These are phyloP conservation scores for Saccostrea cuccullata DNA, from an alignment of 1,140 invertebrate genomes.

Conservation along the genomic window DNA sequence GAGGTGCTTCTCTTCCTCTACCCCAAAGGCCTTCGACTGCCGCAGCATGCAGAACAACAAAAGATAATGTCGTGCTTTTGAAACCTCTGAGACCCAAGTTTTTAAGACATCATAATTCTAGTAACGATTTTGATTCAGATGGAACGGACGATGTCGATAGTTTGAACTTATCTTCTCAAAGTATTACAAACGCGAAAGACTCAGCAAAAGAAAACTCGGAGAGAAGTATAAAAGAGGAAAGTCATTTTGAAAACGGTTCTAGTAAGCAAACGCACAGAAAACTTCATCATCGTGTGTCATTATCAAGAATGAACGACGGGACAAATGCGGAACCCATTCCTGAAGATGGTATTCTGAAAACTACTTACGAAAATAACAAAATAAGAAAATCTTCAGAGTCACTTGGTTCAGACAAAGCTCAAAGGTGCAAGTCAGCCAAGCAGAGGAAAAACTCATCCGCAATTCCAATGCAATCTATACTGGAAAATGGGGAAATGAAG, in stretches of 20 bases:
- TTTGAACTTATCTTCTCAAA: constrained; percentile 12
- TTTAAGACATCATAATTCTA: background rate
- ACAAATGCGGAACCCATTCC: constrained; percentile 20
- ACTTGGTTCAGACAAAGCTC: background rate
- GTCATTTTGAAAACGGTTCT: background rate
- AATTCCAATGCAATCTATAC: constrained; percentile 15
- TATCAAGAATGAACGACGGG: constrained; percentile 17
- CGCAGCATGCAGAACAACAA: background rate
- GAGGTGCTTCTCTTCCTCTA: background rate
- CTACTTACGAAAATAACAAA: background rate
- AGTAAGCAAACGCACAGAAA: constrained; percentile 18
- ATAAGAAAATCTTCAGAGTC: background rate
- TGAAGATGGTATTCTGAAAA: constrained; percentile 41
- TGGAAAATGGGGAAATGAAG: constrained; percentile 6
- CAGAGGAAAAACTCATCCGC: background rate
- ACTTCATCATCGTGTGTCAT: background rate
- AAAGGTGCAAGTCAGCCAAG: background rate
- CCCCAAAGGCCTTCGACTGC: constrained; percentile 43
- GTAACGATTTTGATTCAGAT: constrained; percentile 16
- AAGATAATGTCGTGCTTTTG: background rate
- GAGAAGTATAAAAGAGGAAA: constrained; percentile 6
- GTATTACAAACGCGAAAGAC: constrained; percentile 20
- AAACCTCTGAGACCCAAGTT: background rate
- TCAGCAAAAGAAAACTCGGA: background rate
- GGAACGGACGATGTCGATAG: background rate